Conservation (phyloP, 2,888 invertebrate genomes). For the Tipula helvola region DNA sequence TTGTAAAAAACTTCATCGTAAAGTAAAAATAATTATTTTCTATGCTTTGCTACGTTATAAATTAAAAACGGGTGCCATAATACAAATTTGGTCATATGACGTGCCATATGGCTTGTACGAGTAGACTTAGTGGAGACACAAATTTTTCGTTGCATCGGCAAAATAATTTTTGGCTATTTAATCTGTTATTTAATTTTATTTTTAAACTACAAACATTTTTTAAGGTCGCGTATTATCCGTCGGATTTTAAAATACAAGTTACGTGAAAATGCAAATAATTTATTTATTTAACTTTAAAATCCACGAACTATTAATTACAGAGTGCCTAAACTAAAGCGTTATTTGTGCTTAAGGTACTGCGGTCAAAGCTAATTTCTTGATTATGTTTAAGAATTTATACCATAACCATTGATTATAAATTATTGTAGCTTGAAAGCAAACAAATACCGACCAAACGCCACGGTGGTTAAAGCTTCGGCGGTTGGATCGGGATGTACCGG, state of each 20-base stretch:
- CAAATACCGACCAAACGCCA: no score
- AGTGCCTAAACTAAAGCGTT: neutral
- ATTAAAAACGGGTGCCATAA: neutral
- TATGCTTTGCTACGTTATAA: neutral
- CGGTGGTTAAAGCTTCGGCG: no score
- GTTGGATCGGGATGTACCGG: no score
- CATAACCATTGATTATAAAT: neutral
- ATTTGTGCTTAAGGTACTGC: neutral
- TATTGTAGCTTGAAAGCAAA: neutral
- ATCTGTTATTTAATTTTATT: neutral
- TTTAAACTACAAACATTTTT: neutral
- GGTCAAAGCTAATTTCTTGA: neutral
- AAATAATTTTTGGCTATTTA: neutral
- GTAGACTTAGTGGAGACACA: neutral
- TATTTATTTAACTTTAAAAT: neutral
- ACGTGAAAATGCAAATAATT: neutral
- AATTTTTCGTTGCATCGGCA: neutral
- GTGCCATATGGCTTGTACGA: neutral
- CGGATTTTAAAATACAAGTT: neutral
- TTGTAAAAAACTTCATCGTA: constrained; percentile 26
- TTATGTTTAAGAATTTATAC: neutral
- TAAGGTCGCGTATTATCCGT: neutral
- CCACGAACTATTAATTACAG: neutral
- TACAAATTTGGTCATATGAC: neutral
- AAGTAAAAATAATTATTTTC: neutral